Percentiles rank a stretch among this genome's conserved stretches.
Conservation (phyloP, 2,797 vertebrate species). For the Numenius phaeopus region DNA sequence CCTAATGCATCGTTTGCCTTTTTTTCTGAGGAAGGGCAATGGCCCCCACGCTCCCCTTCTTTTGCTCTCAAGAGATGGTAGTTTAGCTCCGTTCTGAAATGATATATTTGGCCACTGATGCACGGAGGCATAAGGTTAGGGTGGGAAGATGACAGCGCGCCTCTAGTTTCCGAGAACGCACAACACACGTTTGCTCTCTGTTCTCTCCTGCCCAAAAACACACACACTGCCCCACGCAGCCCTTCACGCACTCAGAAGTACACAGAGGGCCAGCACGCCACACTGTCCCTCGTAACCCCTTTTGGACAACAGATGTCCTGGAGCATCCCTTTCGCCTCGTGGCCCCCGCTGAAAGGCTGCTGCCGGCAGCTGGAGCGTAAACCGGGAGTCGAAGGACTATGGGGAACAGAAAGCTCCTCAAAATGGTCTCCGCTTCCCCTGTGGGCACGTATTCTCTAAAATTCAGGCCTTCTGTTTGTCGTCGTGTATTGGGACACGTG, state of each 20-base stretch:
- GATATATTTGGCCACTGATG: not conserved
- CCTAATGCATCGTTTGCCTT: not conserved
- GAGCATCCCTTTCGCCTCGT: not conserved
- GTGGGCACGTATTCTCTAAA: not conserved
- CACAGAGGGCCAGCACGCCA: not conserved
- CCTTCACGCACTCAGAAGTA: accelerated
- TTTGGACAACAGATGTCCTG: not conserved
- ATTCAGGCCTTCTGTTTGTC: slow-evolving; percentile 17
- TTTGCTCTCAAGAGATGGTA: not conserved
- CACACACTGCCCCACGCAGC: accelerated
- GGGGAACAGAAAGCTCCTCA: not conserved
- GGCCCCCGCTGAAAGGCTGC: not conserved
- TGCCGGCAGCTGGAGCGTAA: not conserved
- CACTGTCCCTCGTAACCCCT: accelerated
- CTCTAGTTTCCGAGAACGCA: accelerated
- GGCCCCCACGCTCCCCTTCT: not conserved
- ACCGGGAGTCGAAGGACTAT: not conserved
- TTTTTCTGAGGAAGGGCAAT: not conserved
- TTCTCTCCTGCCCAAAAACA: not conserved
- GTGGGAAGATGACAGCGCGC: not conserved
- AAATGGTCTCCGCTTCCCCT: not conserved
- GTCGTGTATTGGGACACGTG: not conserved
- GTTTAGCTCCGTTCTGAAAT: not conserved
- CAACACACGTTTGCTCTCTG: not conserved
- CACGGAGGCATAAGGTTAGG: not conserved